phyloP scores from a whole-genome alignment of 1,140 invertebrate genomes.

The Chironomus striatipennis region DNA sequence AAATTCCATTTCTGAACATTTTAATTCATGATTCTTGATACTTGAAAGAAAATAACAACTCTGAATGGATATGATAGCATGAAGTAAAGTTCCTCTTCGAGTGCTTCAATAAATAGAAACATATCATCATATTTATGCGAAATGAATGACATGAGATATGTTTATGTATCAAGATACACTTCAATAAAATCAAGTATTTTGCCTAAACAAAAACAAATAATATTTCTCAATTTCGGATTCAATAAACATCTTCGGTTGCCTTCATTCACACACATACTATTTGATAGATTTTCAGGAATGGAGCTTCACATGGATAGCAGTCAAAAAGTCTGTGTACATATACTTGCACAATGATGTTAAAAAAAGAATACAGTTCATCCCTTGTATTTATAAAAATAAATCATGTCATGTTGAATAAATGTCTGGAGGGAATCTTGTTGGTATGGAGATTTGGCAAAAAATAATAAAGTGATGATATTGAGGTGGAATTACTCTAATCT shows the following conservation, averaged over 20 bases:
- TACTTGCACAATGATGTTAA: not conserved
- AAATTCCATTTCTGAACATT: no score
- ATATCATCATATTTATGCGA: no score
- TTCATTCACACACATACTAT: not conserved
- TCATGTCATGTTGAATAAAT: conserved; percentile 13
- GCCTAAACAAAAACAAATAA: not conserved
- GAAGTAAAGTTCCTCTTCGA: no score
- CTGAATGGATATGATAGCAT: no score
- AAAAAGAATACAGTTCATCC: not conserved
- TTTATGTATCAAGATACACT: no score
- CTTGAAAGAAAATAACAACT: no score
- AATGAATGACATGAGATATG: no score
- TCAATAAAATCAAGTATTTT: not conserved
- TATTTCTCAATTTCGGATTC: no score
- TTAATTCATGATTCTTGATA: no score
- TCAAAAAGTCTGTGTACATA: no score
- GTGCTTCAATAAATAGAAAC: no score
- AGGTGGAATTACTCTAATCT: not conserved
- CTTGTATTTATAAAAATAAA: not conserved
- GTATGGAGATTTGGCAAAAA: not conserved
- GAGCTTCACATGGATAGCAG: no score
- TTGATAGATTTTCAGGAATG: not conserved
- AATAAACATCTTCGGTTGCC: not conserved
- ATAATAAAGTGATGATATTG: not conserved
- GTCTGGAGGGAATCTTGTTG: not conserved